phyloP scores from a whole-genome alignment of 1,140 invertebrate species.

The Musca domestica region DNA sequence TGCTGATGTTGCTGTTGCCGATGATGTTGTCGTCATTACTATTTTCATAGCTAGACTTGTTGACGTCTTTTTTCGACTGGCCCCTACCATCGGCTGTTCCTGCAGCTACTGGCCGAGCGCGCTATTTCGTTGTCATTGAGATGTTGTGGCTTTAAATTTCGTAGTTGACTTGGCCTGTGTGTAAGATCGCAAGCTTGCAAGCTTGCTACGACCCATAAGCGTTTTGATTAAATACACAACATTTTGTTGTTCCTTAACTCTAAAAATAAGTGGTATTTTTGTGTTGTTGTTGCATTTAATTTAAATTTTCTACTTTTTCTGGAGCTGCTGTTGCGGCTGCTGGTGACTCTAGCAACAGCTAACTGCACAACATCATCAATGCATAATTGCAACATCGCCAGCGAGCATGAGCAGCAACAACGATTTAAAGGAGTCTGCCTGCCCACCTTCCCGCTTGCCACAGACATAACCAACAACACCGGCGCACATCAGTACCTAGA shows the following conservation, averaged over 20 bases:
- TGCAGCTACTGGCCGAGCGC: background rate
- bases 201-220: too few species aligned
- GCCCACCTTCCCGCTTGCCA: background rate
- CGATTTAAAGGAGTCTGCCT: background rate
- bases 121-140: background rate
- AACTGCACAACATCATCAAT: conserved; percentile 1
- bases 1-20: too few species aligned
- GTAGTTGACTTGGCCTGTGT: background rate
- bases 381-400: conserved; percentile 19
- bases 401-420: background rate
- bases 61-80: conserved; percentile 12
- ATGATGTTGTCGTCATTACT: background rate
- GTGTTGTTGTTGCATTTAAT: background rate
- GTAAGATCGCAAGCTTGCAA: too few species aligned
- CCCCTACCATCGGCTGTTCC: background rate
- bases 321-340: background rate
- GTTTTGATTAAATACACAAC: too few species aligned
- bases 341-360: background rate
- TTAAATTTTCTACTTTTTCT: conserved; percentile 2
- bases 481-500: background rate
- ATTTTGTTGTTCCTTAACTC: too few species aligned
- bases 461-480: conserved; percentile 19
- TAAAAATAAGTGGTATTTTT: background rate
- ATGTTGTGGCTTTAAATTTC: background rate
- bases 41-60: conserved; percentile 14